Evolutionary conservation across 2,888 invertebrate species (phyloP).

Genomic region (Drosophila meridionalis): DNA sequence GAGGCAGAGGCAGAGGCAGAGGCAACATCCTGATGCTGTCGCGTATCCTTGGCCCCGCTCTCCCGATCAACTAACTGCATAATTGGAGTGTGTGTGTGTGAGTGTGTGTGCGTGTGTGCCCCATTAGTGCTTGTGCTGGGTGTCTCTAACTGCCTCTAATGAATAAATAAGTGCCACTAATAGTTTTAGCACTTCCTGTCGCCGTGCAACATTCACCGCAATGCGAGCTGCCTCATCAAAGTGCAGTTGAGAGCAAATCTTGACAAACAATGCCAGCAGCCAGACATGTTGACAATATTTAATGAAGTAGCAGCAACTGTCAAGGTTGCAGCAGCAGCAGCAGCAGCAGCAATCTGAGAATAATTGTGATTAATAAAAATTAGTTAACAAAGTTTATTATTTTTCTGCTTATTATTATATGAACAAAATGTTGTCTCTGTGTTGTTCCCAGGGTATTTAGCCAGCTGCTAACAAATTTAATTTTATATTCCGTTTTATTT

Average conservation of each 20-base stretch:
- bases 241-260: constrained; percentile 48
- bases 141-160: constrained; percentile 80
- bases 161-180: constrained; percentile 84
- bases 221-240: constrained; percentile 57
- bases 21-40: constrained; percentile 49
- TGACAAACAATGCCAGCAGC: constrained; percentile 36
- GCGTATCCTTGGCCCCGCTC: constrained; percentile 12
- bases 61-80: constrained; percentile 45
- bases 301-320: constrained; percentile 58
- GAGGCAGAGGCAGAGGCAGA: constrained; percentile 12
- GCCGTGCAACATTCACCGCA: constrained; percentile 36
- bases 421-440: not conserved
- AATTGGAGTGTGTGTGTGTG: constrained; percentile 60
- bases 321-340: constrained; percentile 35
- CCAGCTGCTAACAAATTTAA: not conserved
- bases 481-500: not conserved
- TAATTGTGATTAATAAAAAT: not conserved
- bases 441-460: constrained; percentile 14
- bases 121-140: constrained; percentile 56
- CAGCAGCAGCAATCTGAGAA: constrained; percentile 1
- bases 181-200: constrained; percentile 83
- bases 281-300: constrained; percentile 74
- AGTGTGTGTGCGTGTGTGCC: constrained; percentile 35
- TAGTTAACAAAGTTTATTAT: not conserved
- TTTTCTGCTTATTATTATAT: not conserved